Percentiles rank a stretch among this genome's conserved stretches.
These are phyloP conservation scores for Platycheirus albimanus DNA, from an alignment of 2,888 invertebrate genomes.

Conservation along the genomic window DNA sequence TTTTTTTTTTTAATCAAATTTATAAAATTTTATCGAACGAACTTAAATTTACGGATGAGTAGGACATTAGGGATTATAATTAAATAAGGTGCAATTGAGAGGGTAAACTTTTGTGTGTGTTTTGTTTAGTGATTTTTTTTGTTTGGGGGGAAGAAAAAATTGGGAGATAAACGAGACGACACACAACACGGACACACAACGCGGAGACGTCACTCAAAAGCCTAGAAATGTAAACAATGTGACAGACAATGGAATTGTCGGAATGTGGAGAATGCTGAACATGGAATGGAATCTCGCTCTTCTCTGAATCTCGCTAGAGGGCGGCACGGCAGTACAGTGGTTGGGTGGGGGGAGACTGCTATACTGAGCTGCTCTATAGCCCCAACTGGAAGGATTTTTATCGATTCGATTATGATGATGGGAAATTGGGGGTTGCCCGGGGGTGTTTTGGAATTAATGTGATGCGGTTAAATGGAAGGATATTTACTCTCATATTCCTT, in stretches of 20 bases:
- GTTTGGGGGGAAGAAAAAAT: conserved; percentile 73
- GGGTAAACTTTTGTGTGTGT: conserved; percentile 51
- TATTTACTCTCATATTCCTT: conserved; percentile 38
- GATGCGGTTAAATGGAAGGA: conserved; percentile 74
- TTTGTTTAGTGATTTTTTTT: conserved; percentile 50
- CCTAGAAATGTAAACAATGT: conserved; percentile 74
- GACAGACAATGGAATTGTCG: conserved; percentile 74
- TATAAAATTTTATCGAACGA: conserved; percentile 40
- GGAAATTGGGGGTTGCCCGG: conserved; percentile 15
- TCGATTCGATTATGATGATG: conserved; percentile 62
- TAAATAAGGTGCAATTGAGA: conserved; percentile 50
- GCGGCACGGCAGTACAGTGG: not conserved
- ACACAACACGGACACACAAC: conserved; percentile 71
- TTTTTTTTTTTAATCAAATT: conserved; percentile 46
- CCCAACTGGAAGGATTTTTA: conserved; percentile 71
- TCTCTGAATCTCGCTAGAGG: conserved; percentile 22
- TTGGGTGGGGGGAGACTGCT: not conserved
- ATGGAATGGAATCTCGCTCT: conserved; percentile 74
- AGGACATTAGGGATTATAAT: conserved; percentile 60
- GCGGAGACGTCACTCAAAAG: conserved; percentile 73
- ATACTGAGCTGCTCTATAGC: conserved; percentile 1
- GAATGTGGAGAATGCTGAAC: conserved; percentile 73
- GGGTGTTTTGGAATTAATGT: conserved; percentile 67
- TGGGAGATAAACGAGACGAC: conserved; percentile 74
- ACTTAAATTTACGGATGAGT: conserved; percentile 54